These are phyloP conservation scores for Syndactyla subalaris DNA, from an alignment of 2,797 vertebrate genomes.

Conservation along the genomic window DNA sequence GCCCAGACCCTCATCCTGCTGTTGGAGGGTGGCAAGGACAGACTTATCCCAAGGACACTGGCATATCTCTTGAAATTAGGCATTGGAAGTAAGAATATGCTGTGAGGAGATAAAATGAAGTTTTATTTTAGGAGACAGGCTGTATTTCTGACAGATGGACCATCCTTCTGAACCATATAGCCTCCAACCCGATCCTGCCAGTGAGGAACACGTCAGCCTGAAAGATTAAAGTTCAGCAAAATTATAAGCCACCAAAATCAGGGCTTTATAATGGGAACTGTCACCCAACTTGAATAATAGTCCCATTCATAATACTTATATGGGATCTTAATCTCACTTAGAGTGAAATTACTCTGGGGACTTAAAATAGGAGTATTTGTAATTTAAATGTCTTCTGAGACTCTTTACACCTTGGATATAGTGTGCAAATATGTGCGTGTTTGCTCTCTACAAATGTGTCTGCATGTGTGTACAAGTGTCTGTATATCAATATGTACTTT, in stretches of 20 bases:
- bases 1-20: background rate
- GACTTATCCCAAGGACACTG: background rate
- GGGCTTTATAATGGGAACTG: slow-evolving; percentile 46
- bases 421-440: background rate
- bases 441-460: accelerated
- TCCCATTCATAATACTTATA: slow-evolving; percentile 53
- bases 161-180: background rate
- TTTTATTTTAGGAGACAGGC: slow-evolving; percentile 26
- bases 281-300: slow-evolving; percentile 44
- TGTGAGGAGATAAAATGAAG: background rate
- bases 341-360: slow-evolving; percentile 25
- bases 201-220: background rate
- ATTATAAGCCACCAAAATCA: slow-evolving; percentile 37
- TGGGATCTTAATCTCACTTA: slow-evolving; percentile 59
- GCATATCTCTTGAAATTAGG: background rate
- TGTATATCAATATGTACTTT: background rate
- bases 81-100: background rate
- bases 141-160: slow-evolving; percentile 23
- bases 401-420: background rate
- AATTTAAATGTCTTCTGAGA: slow-evolving; percentile 26
- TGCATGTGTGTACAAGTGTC: background rate
- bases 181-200: slow-evolving; percentile 27
- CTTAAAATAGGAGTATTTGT: slow-evolving; percentile 44
- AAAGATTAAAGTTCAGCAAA: slow-evolving; percentile 61
- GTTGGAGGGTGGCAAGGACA: background rate